Conservation (phyloP, 1,140 invertebrate genomes). For the Akabosia matsudoensis region DNA sequence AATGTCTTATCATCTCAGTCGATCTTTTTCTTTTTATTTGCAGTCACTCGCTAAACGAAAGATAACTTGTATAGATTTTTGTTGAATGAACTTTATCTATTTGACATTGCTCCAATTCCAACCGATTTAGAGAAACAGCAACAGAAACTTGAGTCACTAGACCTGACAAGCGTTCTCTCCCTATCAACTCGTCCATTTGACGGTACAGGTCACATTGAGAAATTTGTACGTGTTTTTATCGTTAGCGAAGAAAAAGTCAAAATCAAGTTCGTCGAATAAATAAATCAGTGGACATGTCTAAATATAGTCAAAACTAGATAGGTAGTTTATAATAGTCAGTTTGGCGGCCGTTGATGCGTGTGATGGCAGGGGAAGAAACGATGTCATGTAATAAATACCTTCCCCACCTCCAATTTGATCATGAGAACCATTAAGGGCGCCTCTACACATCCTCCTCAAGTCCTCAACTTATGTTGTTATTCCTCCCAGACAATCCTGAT, state of each 20-base stretch:
- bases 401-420: constrained; percentile 7
- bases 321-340: neutral
- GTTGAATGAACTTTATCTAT: neutral
- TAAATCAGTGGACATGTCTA: constrained; percentile 10
- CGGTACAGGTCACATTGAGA: too few relatives aligned
- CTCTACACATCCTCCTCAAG: neutral
- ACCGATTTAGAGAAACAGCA: neutral
- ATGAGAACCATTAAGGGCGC: neutral
- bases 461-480: neutral
- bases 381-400: constrained; percentile 8
- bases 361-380: neutral
- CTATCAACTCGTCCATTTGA: too few relatives aligned
- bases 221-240: too few relatives aligned
- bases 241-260: too few relatives aligned
- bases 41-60: too few relatives aligned
- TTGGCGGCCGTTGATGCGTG: neutral
- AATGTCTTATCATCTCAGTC: too few relatives aligned
- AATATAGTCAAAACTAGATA: neutral
- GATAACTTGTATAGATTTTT: too few relatives aligned
- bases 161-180: too few relatives aligned
- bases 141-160: too few relatives aligned
- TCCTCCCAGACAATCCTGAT: too few relatives aligned
- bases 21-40: too few relatives aligned
- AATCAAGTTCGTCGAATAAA: neutral
- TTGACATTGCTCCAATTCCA: constrained; percentile 18